Conservation (phyloP, 2,113 vertebrate species). For the Ammodytes dubius region DNA sequence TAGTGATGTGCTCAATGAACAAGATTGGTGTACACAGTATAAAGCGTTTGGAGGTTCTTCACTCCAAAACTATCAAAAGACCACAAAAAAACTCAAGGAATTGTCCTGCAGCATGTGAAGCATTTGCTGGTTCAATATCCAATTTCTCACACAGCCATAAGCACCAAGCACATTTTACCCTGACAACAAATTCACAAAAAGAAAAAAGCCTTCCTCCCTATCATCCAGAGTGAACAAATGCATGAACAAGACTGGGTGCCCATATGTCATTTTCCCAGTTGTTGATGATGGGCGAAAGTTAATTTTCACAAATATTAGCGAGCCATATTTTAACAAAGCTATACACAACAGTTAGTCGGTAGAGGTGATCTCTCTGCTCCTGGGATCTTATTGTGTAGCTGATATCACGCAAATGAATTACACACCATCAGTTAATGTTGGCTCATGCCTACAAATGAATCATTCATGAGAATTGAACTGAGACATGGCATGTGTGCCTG, state of each 20-base stretch:
- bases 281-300: background rate
- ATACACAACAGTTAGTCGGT: background rate
- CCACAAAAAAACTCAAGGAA: background rate
- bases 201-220: background rate
- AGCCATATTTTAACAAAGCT: background rate
- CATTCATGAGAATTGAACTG: background rate
- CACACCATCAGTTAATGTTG: background rate
- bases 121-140: background rate
- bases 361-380: background rate
- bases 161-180: background rate
- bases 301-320: background rate
- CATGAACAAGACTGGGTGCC: background rate
- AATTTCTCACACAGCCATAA: background rate
- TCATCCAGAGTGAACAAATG: background rate
- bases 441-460: background rate
- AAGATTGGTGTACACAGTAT: background rate
- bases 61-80: background rate
- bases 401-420: background rate
- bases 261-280: background rate
- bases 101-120: conserved; percentile 1
- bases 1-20: background rate
- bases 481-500: background rate
- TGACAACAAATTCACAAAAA: background rate
- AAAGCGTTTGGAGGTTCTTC: background rate
- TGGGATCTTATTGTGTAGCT: background rate